phyloP scores from a whole-genome alignment of 2,888 invertebrate species.

The Alentia gelatinosa region DNA sequence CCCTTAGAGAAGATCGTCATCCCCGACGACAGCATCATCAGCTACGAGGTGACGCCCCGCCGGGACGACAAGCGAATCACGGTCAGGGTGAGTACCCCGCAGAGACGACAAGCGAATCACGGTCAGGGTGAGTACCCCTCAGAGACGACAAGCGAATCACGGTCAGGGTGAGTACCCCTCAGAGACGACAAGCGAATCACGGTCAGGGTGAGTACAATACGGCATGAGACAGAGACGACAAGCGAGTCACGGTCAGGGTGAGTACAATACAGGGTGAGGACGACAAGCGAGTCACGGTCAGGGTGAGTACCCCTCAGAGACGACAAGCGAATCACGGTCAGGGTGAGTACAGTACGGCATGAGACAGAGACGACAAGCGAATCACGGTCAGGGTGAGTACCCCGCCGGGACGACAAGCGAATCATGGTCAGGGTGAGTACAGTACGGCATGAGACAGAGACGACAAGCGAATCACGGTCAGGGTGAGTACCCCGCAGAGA shows the following conservation, averaged over 20 bases:
- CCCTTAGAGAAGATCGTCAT: slow-evolving; percentile 59
- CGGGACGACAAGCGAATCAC: slow-evolving; percentile 59
- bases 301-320: slow-evolving; percentile 56
- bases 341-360: too few species aligned
- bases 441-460: slow-evolving; percentile 3
- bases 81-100: slow-evolving; percentile 59
- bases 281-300: slow-evolving; percentile 59
- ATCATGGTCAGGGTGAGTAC: slow-evolving; percentile 61
- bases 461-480: slow-evolving; percentile 60
- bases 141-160: slow-evolving; percentile 58
- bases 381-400: slow-evolving; percentile 61
- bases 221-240: slow-evolving; percentile 55
- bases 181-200: slow-evolving; percentile 58
- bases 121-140: slow-evolving; percentile 59
- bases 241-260: slow-evolving; percentile 59
- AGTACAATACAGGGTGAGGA: slow-evolving; percentile 56
- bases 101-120: slow-evolving; percentile 58
- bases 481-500: slow-evolving; percentile 47
- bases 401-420: slow-evolving; percentile 55
- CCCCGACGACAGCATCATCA: slow-evolving; percentile 63
- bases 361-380: slow-evolving; percentile 50
- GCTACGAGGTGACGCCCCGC: slow-evolving; percentile 60
- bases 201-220: slow-evolving; percentile 57
- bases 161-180: slow-evolving; percentile 59
- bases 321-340: slow-evolving; percentile 60